Evolutionary conservation across 2,797 vertebrate genomes (phyloP), one percentile per base, ranked within the genome.

Genomic region (Aselliscus stoliczkanus): DNA sequence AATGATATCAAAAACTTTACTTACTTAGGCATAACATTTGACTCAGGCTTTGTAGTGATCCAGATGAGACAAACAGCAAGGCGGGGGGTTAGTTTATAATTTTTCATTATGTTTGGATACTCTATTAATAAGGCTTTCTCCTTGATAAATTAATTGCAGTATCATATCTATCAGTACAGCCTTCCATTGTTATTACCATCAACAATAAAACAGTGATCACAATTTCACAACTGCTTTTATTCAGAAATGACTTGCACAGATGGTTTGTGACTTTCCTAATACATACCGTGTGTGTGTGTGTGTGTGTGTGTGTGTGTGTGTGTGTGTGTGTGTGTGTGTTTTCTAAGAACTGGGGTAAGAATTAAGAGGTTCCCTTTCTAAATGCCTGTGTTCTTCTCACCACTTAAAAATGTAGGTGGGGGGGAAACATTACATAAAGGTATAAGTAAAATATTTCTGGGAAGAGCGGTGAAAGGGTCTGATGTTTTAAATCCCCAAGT

Each of bases 21-120:
- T 97, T 97, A 83, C 50, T 96, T 7, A 11, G 25, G n/a, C 42
- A 95, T 52, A 94, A 94, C 88, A 92, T 90, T 95, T 97, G 81
- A 58, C 65, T 81, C 42, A 69, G 52, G 20, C 23, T 97, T 97
- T 95, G 2, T 44, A 80, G 56, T 92, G 64, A 93, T 93, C 25
- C 80, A 91, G 56, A 87, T 67, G 82, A 97, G 96, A 95, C 82
- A 96, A 97, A 97, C 31, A 97, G 79, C 44, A 72, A 0, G 13
- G n/a, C n/a, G 82, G 70, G 67, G 95, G n/a, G 10, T 54, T 77
- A 92, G 17, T 93, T 97, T 67, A n/a, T 90, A 88, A 23, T 62
- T 95, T 97, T 97, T 97, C 90, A 88, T 97, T 97, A 91, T 94
- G 73, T 83, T 95, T 97, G 62, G 75, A 95, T 92, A 97, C 58